Percentiles rank a stretch among this genome's conserved stretches.
phyloP scores from a whole-genome alignment of 2,888 invertebrate species.

The Tetragonula carbonaria region DNA sequence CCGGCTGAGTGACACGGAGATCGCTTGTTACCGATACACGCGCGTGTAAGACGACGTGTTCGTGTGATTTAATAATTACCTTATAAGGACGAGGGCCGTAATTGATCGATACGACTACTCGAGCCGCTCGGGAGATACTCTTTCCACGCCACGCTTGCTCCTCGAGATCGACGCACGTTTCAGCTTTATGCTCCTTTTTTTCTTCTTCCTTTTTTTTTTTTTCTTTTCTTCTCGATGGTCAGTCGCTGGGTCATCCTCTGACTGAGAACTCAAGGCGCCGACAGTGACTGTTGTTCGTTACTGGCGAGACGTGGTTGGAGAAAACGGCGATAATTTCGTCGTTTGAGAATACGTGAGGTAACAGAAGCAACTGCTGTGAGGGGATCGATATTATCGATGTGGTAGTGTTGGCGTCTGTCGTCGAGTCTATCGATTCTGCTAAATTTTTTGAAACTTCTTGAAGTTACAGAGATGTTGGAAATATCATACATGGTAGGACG shows the following conservation, averaged over 20 bases:
- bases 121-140: conserved; percentile 6
- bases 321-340: background rate
- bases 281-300: conserved; percentile 9
- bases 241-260: conserved; percentile 54
- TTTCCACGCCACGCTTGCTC: background rate
- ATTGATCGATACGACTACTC: conserved; percentile 63
- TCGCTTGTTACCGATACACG: conserved; percentile 70
- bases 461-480: background rate
- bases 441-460: background rate
- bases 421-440: background rate
- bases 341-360: background rate
- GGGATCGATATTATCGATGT: background rate
- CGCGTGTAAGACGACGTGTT: conserved; percentile 67
- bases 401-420: background rate
- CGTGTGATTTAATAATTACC: conserved; percentile 70
- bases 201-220: background rate
- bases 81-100: conserved; percentile 61
- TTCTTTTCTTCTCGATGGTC: conserved; percentile 14
- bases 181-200: conserved; percentile 14
- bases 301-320: background rate
- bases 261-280: conserved; percentile 33
- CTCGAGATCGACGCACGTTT: background rate
- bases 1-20: conserved; percentile 63
- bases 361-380: background rate
- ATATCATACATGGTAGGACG: too few relatives aligned